Conservation (phyloP, 2,113 vertebrate species). For the Myotis lucifugus region DNA sequence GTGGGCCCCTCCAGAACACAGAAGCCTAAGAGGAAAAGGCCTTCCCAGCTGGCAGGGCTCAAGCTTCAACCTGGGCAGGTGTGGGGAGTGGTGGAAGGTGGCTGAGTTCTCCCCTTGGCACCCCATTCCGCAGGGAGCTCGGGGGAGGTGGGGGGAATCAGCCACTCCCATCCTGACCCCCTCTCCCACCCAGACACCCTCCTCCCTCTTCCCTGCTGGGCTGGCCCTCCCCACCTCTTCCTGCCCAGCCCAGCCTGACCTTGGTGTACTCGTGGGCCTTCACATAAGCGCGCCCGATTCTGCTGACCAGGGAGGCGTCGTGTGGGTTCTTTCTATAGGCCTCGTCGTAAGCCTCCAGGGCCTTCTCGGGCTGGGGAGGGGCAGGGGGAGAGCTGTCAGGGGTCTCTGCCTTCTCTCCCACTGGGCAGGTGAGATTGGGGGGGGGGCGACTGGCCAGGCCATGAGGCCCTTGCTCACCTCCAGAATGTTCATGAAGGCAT, state of each 20-base stretch:
- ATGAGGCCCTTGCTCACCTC: conserved; percentile 79
- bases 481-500: conserved; percentile 88
- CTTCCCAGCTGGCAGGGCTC: neutral
- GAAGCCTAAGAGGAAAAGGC: neutral
- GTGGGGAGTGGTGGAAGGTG: rapidly evolving
- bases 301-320: conserved; percentile 82
- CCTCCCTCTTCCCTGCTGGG: neutral
- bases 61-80: neutral
- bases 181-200: neutral
- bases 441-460: neutral
- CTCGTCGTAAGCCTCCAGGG: conserved; percentile 84
- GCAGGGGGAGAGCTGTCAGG: neutral
- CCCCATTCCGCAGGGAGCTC: neutral
- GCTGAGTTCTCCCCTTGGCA: neutral
- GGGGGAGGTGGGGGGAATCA: too few species aligned
- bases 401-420: neutral
- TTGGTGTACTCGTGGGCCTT: conserved; percentile 87
- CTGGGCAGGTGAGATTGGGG: neutral
- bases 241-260: conserved; percentile 69
- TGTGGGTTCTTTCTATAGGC: conserved; percentile 82
- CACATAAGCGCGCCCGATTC: conserved; percentile 85
- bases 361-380: conserved; percentile 85
- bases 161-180: neutral
- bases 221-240: neutral
- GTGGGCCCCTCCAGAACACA: neutral